Evolutionary conservation across 1,140 invertebrate genomes (phyloP).

Genomic region (Drosophila sulfurigaster): DNA sequence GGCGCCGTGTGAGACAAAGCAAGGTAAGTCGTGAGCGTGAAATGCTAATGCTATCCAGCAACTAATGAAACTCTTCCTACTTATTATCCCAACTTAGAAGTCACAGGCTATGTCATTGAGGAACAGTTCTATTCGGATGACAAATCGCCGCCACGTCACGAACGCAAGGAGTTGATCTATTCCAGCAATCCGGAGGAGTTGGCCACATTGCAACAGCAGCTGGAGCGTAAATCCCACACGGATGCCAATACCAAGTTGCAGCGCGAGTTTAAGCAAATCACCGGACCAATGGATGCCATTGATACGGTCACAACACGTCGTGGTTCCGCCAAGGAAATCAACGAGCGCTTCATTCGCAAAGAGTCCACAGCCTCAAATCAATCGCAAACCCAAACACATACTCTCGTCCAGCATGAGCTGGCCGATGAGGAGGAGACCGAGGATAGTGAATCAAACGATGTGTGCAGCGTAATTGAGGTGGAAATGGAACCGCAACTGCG

Average conservation of each 20-base stretch:
- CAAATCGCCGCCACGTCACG: slow-evolving; percentile 88
- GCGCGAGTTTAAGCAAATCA: slow-evolving; percentile 68
- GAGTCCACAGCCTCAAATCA: slow-evolving; percentile 55
- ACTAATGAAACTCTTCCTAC: too few species aligned
- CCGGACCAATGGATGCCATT: slow-evolving; percentile 37
- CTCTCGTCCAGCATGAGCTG: slow-evolving; percentile 20
- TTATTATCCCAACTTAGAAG: slow-evolving; percentile 76
- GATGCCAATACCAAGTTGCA: slow-evolving; percentile 60
- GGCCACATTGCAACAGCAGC: slow-evolving; percentile 74
- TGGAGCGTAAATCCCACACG: slow-evolving; percentile 48
- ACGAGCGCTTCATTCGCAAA: slow-evolving; percentile 89
- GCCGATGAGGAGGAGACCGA: slow-evolving; percentile 67
- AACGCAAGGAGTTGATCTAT: slow-evolving; percentile 89
- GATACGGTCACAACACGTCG: slow-evolving; percentile 86
- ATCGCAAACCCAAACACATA: slow-evolving; percentile 29
- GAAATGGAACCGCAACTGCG: slow-evolving; percentile 74
- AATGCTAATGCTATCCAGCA: too few species aligned
- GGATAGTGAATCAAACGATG: slow-evolving; percentile 73
- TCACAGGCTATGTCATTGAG: slow-evolving; percentile 88
- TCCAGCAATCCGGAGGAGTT: slow-evolving; percentile 88
- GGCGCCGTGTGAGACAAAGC: slow-evolving; percentile 84
- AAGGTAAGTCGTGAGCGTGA: slow-evolving; percentile 79
- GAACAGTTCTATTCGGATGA: slow-evolving; percentile 89
- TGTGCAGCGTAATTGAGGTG: slow-evolving; percentile 72
- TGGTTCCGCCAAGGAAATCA: slow-evolving; percentile 90